These are phyloP conservation scores for Drosophila truncata DNA, from an alignment of 1,140 invertebrate genomes.

Conservation along the genomic window DNA sequence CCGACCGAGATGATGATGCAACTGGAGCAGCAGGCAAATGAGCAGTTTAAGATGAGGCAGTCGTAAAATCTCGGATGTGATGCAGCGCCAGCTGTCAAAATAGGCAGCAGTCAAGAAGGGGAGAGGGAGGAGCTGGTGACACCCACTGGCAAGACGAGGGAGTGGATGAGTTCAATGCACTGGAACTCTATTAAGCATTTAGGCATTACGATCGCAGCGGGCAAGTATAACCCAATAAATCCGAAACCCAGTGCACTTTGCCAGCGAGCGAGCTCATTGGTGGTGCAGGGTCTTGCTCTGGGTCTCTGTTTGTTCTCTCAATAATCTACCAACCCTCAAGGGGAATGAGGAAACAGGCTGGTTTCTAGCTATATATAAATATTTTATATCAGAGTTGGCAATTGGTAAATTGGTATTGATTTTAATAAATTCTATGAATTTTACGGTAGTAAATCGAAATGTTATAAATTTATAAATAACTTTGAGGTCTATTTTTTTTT, in stretches of 20 bases:
- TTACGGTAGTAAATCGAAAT: too few relatives aligned
- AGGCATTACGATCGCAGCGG: conserved; percentile 22
- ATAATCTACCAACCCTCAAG: not conserved
- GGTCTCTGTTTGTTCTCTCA: not conserved
- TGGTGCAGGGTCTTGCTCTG: not conserved
- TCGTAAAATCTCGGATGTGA: conserved; percentile 54
- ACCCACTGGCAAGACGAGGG: conserved; percentile 51
- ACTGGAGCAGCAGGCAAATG: conserved; percentile 64
- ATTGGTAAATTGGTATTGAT: not conserved
- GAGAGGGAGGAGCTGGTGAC: conserved; percentile 23
- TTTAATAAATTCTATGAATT: too few relatives aligned
- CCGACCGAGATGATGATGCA: conserved; percentile 31
- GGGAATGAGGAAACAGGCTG: not conserved
- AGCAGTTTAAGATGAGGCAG: conserved; percentile 55
- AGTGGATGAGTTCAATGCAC: conserved; percentile 69
- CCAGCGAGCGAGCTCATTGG: not conserved
- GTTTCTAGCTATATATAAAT: not conserved
- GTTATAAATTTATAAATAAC: too few relatives aligned
- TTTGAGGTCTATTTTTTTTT: too few relatives aligned
- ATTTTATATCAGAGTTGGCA: not conserved
- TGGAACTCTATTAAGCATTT: conserved; percentile 54
- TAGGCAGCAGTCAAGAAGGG: conserved; percentile 31
- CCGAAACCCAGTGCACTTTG: conserved; percentile 32
- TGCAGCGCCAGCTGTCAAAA: conserved; percentile 71
- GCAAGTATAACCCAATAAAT: conserved; percentile 52